Evolutionary conservation across 2,797 vertebrate species (phyloP), one percentile per base, ranked within the genome.

Genomic region (Tachyglossus aculeatus): DNA sequence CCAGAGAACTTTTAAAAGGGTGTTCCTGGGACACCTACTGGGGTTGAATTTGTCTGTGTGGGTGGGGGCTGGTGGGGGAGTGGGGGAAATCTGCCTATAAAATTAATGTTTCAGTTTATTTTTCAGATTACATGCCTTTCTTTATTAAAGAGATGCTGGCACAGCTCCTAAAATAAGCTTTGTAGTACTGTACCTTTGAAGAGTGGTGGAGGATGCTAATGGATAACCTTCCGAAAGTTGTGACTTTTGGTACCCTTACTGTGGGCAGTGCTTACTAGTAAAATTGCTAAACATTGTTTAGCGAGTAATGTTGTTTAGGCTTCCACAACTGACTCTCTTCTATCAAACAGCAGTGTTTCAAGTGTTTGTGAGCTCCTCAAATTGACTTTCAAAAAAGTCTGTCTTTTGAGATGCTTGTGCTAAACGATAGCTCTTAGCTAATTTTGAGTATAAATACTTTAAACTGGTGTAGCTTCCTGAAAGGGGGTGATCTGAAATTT

Each of bases 31-130:
- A 93, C 91, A 91, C 90, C 88, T 83, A 10, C 48, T 36, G 66
- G 81, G 84, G 81, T 77, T 84, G 74, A 73, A 86, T 74, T 72
- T 88, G 86, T 89, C 84, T 8, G 67, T 78, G 68, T 71, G 84
- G 76, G 76, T 18, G 80, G 74, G 87, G 82, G 84, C 52, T 83
- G 85, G 70, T 33, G 77, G 59, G 80, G 29, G 63, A 69, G 38
- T 86, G 89, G 90, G n/a, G 89, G 80, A 78, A 88, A 86, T 92
- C 76, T 92, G 88, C 90, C 89, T 88, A 2, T 88, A 85, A 91
- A 92, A 91, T 92, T 93, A 92, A 93, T 92, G 87, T 91, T 93
- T 90, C 90, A 93, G 92, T 93, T 93, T 93, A 93, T 93, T 92
- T 93, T 93, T 93, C 92, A 93, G 92, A 93, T 93, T 89, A 93